Percentiles rank a stretch among this genome's conserved stretches.
phyloP scores from a whole-genome alignment of 2,797 vertebrate species.

The Mus spretus region DNA sequence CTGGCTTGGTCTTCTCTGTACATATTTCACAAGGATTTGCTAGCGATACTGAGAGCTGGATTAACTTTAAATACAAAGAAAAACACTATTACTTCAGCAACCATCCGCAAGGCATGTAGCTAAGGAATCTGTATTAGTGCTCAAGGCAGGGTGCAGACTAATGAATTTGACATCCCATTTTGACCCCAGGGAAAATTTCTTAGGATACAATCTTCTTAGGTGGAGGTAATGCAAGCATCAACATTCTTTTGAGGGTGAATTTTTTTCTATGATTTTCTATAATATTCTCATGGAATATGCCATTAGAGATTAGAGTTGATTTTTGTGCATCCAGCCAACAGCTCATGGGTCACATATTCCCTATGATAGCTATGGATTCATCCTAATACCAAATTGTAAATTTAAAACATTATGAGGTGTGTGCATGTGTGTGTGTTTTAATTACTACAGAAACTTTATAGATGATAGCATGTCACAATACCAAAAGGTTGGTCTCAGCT shows the following conservation, averaged over 20 bases:
- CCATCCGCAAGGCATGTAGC: constrained; percentile 85
- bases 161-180: constrained; percentile 85
- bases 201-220: constrained; percentile 74
- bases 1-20: constrained; percentile 86
- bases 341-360: background rate
- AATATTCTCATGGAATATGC: constrained; percentile 66
- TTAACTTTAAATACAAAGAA: constrained; percentile 85
- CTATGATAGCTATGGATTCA: too few relatives aligned
- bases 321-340: background rate
- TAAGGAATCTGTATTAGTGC: constrained; percentile 81
- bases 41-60: constrained; percentile 87
- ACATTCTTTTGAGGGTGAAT: constrained; percentile 64
- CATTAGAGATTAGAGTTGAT: constrained; percentile 67
- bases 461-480: background rate
- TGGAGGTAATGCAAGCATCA: constrained; percentile 33
- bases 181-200: constrained; percentile 80
- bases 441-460: background rate
- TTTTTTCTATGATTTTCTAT: constrained; percentile 58
- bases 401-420: background rate
- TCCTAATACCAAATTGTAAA: background rate
- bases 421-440: background rate
- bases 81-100: constrained; percentile 83
- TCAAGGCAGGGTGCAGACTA: constrained; percentile 75
- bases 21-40: constrained; percentile 89
- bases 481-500: background rate